These are phyloP conservation scores for Hypomesus transpacificus DNA, from an alignment of 2,113 vertebrate genomes.

Conservation along the genomic window DNA sequence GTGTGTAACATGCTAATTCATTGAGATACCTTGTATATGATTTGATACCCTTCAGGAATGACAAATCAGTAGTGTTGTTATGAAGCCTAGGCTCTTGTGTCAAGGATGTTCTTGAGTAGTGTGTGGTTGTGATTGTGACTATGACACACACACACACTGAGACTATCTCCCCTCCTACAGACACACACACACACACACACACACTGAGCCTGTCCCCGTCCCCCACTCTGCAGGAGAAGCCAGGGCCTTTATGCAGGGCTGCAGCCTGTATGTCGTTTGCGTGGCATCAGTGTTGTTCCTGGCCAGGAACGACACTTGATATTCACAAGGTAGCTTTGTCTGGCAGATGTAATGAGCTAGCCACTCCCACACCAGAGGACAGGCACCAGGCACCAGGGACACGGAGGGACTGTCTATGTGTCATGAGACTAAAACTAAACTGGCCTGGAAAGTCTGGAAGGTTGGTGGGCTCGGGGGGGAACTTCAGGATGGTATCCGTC, in stretches of 20 bases:
- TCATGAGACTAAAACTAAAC: slow-evolving; percentile 51
- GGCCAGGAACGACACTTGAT: slow-evolving; percentile 62
- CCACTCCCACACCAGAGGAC: slow-evolving; percentile 42
- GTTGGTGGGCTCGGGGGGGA: slow-evolving; percentile 16
- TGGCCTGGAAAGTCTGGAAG: slow-evolving; percentile 41
- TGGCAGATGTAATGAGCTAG: slow-evolving; percentile 65
- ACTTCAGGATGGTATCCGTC: slow-evolving; percentile 36
- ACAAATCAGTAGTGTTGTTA: too few relatives aligned
- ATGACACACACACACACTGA: slow-evolving; percentile 1
- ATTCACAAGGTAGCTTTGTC: slow-evolving; percentile 62
- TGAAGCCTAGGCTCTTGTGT: too few relatives aligned
- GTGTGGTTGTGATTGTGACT: too few relatives aligned
- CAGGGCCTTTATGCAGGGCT: slow-evolving; percentile 51
- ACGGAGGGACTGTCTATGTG: slow-evolving; percentile 47
- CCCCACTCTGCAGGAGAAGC: slow-evolving; percentile 21
- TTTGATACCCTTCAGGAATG: too few relatives aligned
- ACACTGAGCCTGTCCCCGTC: too few relatives aligned
- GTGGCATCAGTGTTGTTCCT: slow-evolving; percentile 54
- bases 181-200: too few relatives aligned
- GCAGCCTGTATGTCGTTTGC: slow-evolving; percentile 57
- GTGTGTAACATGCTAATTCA: too few relatives aligned
- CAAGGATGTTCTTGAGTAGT: too few relatives aligned
- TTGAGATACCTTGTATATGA: too few relatives aligned
- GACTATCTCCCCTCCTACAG: too few relatives aligned
- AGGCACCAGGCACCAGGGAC: slow-evolving; percentile 55